Evolutionary conservation across 2,113 vertebrate species (phyloP).

Genomic region (Trachemys scripta): DNA sequence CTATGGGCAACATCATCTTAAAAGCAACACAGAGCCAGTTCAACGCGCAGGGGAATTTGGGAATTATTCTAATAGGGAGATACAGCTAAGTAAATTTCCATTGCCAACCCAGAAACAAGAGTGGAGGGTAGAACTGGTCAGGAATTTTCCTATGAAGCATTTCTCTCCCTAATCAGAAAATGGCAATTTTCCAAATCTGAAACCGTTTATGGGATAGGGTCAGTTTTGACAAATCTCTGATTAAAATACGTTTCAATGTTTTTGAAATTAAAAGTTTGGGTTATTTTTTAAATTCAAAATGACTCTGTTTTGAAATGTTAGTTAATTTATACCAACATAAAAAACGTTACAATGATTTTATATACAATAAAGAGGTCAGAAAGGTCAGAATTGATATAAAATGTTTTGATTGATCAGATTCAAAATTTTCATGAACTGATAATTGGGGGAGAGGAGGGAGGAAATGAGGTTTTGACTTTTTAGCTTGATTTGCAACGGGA

Average conservation of each 20-base stretch:
- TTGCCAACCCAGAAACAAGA: not conserved
- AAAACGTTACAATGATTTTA: not conserved
- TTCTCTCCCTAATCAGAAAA: not conserved
- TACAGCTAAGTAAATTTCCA: not conserved
- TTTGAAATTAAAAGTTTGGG: not conserved
- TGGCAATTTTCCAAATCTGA: not conserved
- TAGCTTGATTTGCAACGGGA: not conserved
- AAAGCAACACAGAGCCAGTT: not conserved
- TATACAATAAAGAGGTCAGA: not conserved
- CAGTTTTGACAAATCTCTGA: not conserved
- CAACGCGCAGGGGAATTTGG: not conserved
- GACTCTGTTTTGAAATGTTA: not conserved
- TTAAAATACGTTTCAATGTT: not conserved
- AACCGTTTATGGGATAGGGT: not conserved
- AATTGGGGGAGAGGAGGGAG: not conserved
- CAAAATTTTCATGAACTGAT: not conserved
- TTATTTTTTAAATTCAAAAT: not conserved
- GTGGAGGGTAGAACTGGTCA: not conserved
- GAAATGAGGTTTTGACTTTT: not conserved
- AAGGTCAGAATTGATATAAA: not conserved
- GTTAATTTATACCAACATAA: not conserved
- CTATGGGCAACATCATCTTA: not conserved
- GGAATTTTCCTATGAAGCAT: not conserved
- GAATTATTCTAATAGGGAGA: not conserved
- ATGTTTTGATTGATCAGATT: not conserved